Conservation (phyloP, 2,113 vertebrate species). For the Cebidichthys violaceus region DNA sequence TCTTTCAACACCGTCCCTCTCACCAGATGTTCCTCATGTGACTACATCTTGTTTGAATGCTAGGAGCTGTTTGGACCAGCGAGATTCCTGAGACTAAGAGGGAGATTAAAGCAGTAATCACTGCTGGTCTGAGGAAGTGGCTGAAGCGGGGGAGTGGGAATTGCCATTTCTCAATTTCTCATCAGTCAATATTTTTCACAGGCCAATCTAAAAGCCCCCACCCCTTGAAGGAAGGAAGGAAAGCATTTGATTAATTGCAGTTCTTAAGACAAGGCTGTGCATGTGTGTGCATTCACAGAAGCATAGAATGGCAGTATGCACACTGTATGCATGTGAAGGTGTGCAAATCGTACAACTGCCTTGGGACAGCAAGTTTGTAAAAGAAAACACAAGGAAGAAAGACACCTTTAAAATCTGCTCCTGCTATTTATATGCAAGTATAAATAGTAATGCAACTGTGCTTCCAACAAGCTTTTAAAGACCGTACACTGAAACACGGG, state of each 20-base stretch:
- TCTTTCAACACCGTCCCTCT: no score
- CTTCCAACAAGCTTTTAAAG: conserved; percentile 53
- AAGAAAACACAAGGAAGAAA: neutral
- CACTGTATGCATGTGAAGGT: neutral
- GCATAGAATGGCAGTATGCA: neutral
- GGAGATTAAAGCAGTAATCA: conserved; percentile 56
- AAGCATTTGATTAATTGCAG: conserved; percentile 13
- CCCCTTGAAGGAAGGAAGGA: conserved; percentile 13
- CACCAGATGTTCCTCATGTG: conserved; percentile 25
- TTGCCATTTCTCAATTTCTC: conserved; percentile 58
- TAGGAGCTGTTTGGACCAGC: conserved; percentile 25
- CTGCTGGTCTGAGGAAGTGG: conserved; percentile 9
- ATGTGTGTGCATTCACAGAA: conserved; percentile 7
- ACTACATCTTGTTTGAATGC: conserved; percentile 36
- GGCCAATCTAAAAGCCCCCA: conserved; percentile 24
- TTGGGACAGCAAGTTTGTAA: neutral
- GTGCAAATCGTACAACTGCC: neutral
- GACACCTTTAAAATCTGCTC: conserved; percentile 13
- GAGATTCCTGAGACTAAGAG: conserved; percentile 34
- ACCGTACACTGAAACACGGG: neutral
- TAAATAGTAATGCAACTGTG: conserved; percentile 62
- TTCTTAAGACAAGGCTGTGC: conserved; percentile 11
- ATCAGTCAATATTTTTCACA: conserved; percentile 48
- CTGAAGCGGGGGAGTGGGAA: conserved; percentile 25
- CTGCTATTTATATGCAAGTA: conserved; percentile 19